Conservation (phyloP, 2,888 invertebrate species). For the Cephus sareptanus region DNA sequence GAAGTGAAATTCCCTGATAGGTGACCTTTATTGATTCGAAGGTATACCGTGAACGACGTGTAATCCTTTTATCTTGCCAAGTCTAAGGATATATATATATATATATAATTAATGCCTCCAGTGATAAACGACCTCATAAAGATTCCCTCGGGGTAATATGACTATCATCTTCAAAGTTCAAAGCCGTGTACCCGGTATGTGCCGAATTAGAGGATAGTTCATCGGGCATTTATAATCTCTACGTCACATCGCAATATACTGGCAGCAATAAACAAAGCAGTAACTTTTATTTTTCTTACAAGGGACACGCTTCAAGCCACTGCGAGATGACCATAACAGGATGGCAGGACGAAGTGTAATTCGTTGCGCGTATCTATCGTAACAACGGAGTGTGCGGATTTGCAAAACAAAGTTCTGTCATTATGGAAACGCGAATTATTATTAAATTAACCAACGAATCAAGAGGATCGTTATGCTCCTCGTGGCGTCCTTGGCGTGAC, state of each 20-base stretch:
- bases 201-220: neutral
- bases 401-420: neutral
- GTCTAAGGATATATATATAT: no score
- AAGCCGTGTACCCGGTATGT: neutral
- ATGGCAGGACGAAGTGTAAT: neutral
- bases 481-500: conserved; percentile 32
- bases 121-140: neutral
- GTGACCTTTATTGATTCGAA: neutral
- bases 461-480: neutral
- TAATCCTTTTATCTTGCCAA: neutral
- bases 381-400: neutral
- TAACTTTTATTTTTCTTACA: neutral
- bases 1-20: conserved; percentile 45
- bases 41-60: neutral
- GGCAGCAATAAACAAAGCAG: neutral
- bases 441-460: neutral
- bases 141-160: neutral
- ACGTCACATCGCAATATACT: neutral
- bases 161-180: neutral
- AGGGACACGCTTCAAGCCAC: neutral
- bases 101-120: neutral
- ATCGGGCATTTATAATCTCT: neutral
- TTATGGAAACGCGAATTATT: neutral
- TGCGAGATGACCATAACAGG: neutral
- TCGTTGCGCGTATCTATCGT: neutral